Conservation (phyloP, 2,113 vertebrate species). For the Fukomys damarensis region DNA sequence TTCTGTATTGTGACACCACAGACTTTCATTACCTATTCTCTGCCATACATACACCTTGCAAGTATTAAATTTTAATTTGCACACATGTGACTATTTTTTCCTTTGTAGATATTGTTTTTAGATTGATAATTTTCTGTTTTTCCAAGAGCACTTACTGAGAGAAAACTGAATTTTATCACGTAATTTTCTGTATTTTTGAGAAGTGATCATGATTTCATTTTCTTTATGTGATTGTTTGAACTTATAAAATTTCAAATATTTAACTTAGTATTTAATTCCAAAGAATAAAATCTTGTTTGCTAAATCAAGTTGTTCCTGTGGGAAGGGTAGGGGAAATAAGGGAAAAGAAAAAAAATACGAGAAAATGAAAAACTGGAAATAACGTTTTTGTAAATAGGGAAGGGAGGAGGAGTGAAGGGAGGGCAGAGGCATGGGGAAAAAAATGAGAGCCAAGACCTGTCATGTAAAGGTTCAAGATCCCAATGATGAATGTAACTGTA, state of each 20-base stretch:
- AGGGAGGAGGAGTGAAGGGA: too few relatives aligned
- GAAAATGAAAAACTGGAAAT: too few relatives aligned
- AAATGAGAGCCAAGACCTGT: too few relatives aligned
- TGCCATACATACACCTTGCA: background rate
- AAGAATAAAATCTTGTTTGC: background rate
- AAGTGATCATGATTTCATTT: background rate
- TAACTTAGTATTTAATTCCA: background rate
- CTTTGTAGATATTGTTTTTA: background rate
- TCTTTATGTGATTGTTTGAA: background rate
- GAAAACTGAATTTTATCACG: background rate
- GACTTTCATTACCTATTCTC: background rate
- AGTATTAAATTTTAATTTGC: background rate
- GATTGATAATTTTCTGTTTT: background rate
- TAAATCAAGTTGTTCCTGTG: background rate
- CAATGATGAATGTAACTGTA: too few relatives aligned
- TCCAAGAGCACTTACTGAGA: background rate
- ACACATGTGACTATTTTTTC: background rate
- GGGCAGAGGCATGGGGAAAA: too few relatives aligned
- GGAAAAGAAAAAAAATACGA: too few relatives aligned
- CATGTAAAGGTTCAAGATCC: too few relatives aligned
- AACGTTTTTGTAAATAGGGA: too few relatives aligned
- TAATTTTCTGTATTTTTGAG: background rate
- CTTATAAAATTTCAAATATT: background rate
- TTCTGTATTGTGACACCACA: background rate
- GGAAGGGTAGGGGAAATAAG: too few relatives aligned